Conservation (phyloP, 2,888 invertebrate genomes). For the Asteroscopus sphinx region DNA sequence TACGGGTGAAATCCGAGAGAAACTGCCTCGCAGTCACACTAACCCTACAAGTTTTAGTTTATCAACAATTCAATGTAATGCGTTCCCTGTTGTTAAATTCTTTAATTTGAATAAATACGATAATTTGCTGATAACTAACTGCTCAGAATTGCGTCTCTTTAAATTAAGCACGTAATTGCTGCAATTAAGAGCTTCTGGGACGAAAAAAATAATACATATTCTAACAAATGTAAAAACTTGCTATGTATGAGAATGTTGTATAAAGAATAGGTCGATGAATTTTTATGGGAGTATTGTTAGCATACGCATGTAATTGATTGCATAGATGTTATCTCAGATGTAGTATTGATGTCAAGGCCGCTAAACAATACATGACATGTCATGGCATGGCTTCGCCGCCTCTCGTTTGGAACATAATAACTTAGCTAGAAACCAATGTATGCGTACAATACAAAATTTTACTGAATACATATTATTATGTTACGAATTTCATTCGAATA, state of each 20-base stretch:
- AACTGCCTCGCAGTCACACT: slow-evolving; percentile 46
- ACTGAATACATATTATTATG: slow-evolving; percentile 3
- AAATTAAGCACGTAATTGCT: slow-evolving; percentile 48
- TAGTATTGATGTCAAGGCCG: slow-evolving; percentile 83
- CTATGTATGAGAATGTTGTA: slow-evolving; percentile 47
- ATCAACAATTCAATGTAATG: slow-evolving; percentile 52
- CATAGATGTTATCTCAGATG: slow-evolving; percentile 79
- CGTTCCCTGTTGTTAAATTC: slow-evolving; percentile 34
- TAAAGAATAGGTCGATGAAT: slow-evolving; percentile 58
- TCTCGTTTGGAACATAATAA: slow-evolving; percentile 63
- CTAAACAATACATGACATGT: slow-evolving; percentile 69
- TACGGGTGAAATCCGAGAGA: slow-evolving; percentile 59
- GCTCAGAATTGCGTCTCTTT: slow-evolving; percentile 32
- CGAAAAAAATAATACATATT: slow-evolving; percentile 25
- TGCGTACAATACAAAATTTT: slow-evolving; percentile 1
- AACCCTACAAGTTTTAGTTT: slow-evolving; percentile 53
- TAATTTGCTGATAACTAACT: slow-evolving; percentile 50
- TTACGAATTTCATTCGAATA: not conserved
- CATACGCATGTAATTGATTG: slow-evolving; percentile 76
- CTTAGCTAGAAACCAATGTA: slow-evolving; percentile 60
- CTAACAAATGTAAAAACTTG: slow-evolving; percentile 6
- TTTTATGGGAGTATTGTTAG: slow-evolving; percentile 79
- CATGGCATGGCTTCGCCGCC: slow-evolving; percentile 63
- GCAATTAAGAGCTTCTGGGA: slow-evolving; percentile 33
- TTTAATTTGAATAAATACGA: slow-evolving; percentile 49